Percentiles rank a stretch among this genome's conserved stretches.
These are phyloP conservation scores for Smittia sp. DNA, from an alignment of 2,888 invertebrate genomes.

Conservation along the genomic window DNA sequence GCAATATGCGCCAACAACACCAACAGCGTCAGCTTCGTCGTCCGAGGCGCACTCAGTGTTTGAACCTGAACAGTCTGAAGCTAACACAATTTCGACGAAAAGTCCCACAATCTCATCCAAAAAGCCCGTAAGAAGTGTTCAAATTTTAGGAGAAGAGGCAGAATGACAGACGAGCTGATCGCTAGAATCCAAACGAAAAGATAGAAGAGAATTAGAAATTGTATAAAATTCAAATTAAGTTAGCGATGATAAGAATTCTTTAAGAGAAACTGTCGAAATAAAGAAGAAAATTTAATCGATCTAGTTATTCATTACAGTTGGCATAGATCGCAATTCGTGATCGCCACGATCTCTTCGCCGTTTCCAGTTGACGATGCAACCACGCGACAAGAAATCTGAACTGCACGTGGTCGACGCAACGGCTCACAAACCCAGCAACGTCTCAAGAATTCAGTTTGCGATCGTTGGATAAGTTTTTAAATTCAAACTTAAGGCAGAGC, in stretches of 20 bases:
- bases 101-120: constrained; percentile 56
- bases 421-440: too few species aligned
- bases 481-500: constrained; percentile 15
- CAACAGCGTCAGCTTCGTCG: constrained; percentile 41
- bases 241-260: background rate
- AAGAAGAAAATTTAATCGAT: background rate
- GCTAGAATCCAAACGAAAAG: background rate
- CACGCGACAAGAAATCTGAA: too few species aligned
- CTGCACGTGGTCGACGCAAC: too few species aligned
- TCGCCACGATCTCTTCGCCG: too few species aligned
- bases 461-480: background rate
- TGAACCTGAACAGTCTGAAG: constrained; percentile 47
- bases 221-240: constrained; percentile 11
- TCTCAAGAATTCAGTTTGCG: too few species aligned
- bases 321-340: too few species aligned
- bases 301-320: too few species aligned
- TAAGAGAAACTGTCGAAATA: background rate
- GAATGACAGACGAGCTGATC: background rate
- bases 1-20: constrained; percentile 50
- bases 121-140: constrained; percentile 67
- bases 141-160: constrained; percentile 65
- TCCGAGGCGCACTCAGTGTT: constrained; percentile 50
- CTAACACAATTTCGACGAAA: constrained; percentile 50
- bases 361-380: too few species aligned
- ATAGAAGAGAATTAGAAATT: background rate